Evolutionary conservation across 2,888 invertebrate genomes (phyloP), one percentile per base, ranked within the genome.

Genomic region (Reticulitermes lucifugus): DNA sequence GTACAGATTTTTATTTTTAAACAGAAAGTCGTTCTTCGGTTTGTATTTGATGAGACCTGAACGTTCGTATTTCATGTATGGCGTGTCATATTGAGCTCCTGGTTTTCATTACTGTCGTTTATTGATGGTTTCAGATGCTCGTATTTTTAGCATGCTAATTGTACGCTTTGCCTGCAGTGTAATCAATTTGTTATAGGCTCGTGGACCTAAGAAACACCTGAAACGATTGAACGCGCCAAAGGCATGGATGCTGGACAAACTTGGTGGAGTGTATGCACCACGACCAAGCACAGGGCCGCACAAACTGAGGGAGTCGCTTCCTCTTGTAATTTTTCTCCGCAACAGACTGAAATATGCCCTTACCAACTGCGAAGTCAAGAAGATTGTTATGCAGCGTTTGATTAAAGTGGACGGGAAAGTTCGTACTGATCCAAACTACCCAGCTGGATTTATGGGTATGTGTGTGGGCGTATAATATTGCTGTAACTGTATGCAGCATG

Each of bases 201-300:
- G 99, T 92, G 99, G 99, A 92, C 99, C 98, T 79, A 99, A 98
- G 92, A 99, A 99, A 94, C 99, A 99, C 93, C 94, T 99, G 94
- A 99, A 99, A 96, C 98, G 99, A 92, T 94, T 99, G 90, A 96
- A 97, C 91, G 99, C 99, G 86, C 99, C 99, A 21, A 99, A 98
- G 93, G 98, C 99, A 96, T 99, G 99, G 99, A 99, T 99, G 99
- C 95, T 99, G 94, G 99, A 99, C 94, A 99, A 99, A 93, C 93
- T 99, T 89, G 98, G 98, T 88, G 99, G 99, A 90, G 98, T 97
- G 86, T 99, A 98, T 91, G 99, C 99, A 88, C 99, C 99, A 87
- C 96, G 98, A 89, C 99, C 99, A 87, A 97, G 97, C 90, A 96
- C 98, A 88, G 99, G 99, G 86, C 99, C 99, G 86, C 99, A 99